phyloP scores from a whole-genome alignment of 2,797 vertebrate genomes.

The Typhlichthys subterraneus region DNA sequence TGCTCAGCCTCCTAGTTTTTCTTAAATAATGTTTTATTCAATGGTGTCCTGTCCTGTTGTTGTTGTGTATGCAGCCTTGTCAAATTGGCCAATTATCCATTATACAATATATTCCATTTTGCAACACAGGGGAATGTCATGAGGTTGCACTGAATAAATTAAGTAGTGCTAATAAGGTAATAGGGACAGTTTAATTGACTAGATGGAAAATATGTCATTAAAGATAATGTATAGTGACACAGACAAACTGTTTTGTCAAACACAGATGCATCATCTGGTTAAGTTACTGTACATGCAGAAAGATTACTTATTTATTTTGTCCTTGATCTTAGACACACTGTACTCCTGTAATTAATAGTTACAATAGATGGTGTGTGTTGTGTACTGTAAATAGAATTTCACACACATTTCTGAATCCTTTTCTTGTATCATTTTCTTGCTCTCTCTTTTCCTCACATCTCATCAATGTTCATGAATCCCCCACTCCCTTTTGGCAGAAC shows the following conservation, averaged over 20 bases:
- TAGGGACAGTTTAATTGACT: constrained; percentile 35
- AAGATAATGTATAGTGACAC: constrained; percentile 6
- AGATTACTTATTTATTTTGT: too few species aligned
- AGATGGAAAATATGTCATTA: constrained; percentile 43
- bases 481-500: constrained; percentile 19
- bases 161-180: constrained; percentile 36
- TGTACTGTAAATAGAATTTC: too few species aligned
- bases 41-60: too few species aligned
- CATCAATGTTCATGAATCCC: too few species aligned
- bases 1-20: too few species aligned
- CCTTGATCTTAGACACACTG: neutral
- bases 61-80: neutral
- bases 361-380: too few species aligned
- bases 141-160: constrained; percentile 41
- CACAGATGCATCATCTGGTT: too few species aligned
- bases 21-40: too few species aligned
- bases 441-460: neutral
- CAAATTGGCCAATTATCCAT: constrained; percentile 11
- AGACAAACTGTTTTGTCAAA: constrained; percentile 5
- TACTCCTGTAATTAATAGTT: too few species aligned
- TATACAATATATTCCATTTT: constrained; percentile 32
- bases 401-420: neutral
- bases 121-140: constrained; percentile 31
- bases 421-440: constrained; percentile 9
- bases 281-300: too few species aligned